Conservation (phyloP, 1,140 invertebrate genomes). For the Drosophila kurseongensis region DNA sequence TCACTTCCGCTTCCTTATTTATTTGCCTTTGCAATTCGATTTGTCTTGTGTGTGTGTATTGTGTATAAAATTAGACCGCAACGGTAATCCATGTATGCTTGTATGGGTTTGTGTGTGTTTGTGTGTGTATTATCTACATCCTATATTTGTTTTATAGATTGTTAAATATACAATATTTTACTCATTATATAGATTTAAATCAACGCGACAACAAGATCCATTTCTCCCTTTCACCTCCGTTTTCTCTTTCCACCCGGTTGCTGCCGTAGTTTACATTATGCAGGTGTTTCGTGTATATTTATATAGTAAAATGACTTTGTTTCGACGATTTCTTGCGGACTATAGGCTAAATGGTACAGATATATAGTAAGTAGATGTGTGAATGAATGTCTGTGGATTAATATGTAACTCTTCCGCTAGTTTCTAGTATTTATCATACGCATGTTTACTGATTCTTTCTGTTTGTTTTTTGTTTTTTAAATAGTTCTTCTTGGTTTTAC, state of each 20-base stretch:
- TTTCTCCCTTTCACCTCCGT: background rate
- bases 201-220: constrained; percentile 49
- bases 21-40: constrained; percentile 49
- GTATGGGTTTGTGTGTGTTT: constrained; percentile 22
- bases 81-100: constrained; percentile 40
- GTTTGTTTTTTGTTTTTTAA: constrained; percentile 33
- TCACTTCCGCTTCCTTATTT: constrained; percentile 13
- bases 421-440: constrained; percentile 27
- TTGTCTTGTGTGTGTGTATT: constrained; percentile 18
- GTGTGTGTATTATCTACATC: constrained; percentile 40
- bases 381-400: constrained; percentile 23
- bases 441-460: constrained; percentile 21
- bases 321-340: constrained; percentile 38
- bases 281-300: constrained; percentile 15
- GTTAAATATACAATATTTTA: constrained; percentile 66
- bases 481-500: constrained; percentile 11
- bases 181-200: constrained; percentile 37
- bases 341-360: constrained; percentile 59
- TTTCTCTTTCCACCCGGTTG: background rate
- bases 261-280: constrained; percentile 25
- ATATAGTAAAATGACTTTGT: constrained; percentile 68
- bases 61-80: constrained; percentile 45
- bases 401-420: constrained; percentile 40
- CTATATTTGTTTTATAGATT: constrained; percentile 62
- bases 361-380: constrained; percentile 29